Percentiles rank a stretch among this genome's conserved stretches.
Conservation (phyloP, 2,888 invertebrate genomes). For the Saturnia pavonia region DNA sequence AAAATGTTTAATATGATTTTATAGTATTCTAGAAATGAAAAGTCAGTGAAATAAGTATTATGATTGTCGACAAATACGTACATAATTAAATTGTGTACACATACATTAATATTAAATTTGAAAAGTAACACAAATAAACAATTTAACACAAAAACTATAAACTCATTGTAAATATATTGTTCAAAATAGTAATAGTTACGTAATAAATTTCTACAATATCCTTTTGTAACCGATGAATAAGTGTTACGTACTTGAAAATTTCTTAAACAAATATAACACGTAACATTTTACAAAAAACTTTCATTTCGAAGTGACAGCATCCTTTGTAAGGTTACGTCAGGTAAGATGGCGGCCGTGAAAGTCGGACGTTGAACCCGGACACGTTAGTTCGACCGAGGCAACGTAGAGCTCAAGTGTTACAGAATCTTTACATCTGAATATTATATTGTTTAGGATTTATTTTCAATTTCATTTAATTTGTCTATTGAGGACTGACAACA, state of each 20-base stretch:
- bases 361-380: slow-evolving; percentile 51
- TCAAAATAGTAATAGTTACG: not conserved
- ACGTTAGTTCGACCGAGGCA: slow-evolving; percentile 21
- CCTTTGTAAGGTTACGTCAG: slow-evolving; percentile 43
- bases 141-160: not conserved
- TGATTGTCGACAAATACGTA: not conserved
- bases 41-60: not conserved
- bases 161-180: not conserved
- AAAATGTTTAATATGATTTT: not conserved
- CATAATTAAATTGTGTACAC: not conserved
- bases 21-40: not conserved
- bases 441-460: not conserved
- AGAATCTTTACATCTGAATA: not conserved
- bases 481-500: not conserved
- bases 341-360: slow-evolving; percentile 45
- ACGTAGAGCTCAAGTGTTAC: slow-evolving; percentile 17
- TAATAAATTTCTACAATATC: not conserved
- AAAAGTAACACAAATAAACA: not conserved
- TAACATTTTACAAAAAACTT: slow-evolving; percentile 20
- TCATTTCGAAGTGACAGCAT: slow-evolving; percentile 24
- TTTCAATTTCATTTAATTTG: not conserved
- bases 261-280: slow-evolving; percentile 17
- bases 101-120: not conserved
- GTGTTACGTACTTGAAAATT: slow-evolving; percentile 18
- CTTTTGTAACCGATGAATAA: not conserved